Evolutionary conservation across 1,140 invertebrate species (phyloP).

Genomic region (Lasioglossum baleicum): DNA sequence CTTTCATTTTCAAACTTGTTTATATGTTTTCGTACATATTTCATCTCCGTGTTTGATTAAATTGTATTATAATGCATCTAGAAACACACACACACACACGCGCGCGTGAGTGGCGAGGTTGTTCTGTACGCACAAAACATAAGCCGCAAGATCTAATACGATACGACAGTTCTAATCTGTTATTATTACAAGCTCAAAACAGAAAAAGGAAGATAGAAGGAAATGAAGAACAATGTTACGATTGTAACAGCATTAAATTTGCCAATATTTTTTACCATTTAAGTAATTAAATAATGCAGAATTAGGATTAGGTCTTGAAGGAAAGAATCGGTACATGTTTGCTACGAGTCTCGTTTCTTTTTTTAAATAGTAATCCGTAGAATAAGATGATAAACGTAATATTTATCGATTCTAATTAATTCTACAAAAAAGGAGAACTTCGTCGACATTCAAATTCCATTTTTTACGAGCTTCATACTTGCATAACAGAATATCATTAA

Average conservation of each 20-base stretch:
- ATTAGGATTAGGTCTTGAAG: slow-evolving; percentile 51
- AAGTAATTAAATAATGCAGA: slow-evolving; percentile 51
- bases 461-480: slow-evolving; percentile 36
- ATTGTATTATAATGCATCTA: slow-evolving; percentile 20
- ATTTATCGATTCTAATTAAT: slow-evolving; percentile 28
- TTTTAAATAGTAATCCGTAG: slow-evolving; percentile 48
- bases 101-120: slow-evolving; percentile 13
- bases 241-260: slow-evolving; percentile 59
- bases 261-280: slow-evolving; percentile 63
- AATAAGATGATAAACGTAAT: slow-evolving; percentile 49
- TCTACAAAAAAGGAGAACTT: slow-evolving; percentile 18
- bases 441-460: not conserved
- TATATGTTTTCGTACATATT: slow-evolving; percentile 9
- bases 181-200: slow-evolving; percentile 52
- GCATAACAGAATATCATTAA: slow-evolving; percentile 34
- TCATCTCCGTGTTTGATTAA: slow-evolving; percentile 17
- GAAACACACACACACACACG: slow-evolving; percentile 7
- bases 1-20: not conserved
- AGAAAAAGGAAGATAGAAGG: slow-evolving; percentile 24
- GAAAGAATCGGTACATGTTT: slow-evolving; percentile 47
- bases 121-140: slow-evolving; percentile 54
- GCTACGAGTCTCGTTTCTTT: slow-evolving; percentile 29
- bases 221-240: slow-evolving; percentile 51
- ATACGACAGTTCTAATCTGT: slow-evolving; percentile 43
- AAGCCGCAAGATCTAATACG: slow-evolving; percentile 24